Percentiles rank a stretch among this genome's conserved stretches.
phyloP scores from a whole-genome alignment of 1,140 invertebrate genomes.

The Bombus superbus region DNA sequence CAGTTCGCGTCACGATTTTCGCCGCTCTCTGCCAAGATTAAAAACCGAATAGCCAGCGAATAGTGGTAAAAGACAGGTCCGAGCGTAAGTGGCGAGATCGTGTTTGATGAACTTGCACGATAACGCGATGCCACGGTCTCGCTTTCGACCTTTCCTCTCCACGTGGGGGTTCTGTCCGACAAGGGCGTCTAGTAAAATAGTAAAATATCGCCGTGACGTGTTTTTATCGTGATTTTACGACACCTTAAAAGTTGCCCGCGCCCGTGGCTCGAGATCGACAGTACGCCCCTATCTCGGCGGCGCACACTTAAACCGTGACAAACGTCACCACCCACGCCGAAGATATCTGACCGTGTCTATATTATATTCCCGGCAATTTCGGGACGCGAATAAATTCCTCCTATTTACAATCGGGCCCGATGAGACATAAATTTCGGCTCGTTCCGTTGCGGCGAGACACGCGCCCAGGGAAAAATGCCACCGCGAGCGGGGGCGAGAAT shows the following conservation, averaged over 20 bases:
- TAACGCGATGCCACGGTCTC: conserved; percentile 17
- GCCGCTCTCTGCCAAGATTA: not conserved
- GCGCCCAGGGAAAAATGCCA: conserved; percentile 27
- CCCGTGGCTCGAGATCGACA: conserved; percentile 51
- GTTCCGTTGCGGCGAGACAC: not conserved
- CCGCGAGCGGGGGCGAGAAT: not conserved
- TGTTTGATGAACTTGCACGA: conserved; percentile 21
- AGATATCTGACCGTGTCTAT: conserved; percentile 58
- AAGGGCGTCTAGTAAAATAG: conserved; percentile 66
- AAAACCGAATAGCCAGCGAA: not conserved
- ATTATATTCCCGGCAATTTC: conserved; percentile 61
- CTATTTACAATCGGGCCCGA: conserved; percentile 60
- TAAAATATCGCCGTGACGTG: conserved; percentile 61
- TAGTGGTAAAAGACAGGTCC: not conserved
- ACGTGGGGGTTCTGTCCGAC: conserved; percentile 61
- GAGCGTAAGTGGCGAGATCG: not conserved
- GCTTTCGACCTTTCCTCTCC: conserved; percentile 13
- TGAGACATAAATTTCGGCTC: conserved; percentile 55
- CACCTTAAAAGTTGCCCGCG: conserved; percentile 58
- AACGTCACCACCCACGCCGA: conserved; percentile 66
- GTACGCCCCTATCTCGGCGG: conserved; percentile 62
- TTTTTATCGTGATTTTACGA: conserved; percentile 66
- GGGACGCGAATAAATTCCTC: conserved; percentile 62
- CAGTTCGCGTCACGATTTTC: not conserved
- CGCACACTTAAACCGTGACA: conserved; percentile 67